Evolutionary conservation across 2,888 invertebrate species (phyloP).

Genomic region (Blastobasis lacticolella): DNA sequence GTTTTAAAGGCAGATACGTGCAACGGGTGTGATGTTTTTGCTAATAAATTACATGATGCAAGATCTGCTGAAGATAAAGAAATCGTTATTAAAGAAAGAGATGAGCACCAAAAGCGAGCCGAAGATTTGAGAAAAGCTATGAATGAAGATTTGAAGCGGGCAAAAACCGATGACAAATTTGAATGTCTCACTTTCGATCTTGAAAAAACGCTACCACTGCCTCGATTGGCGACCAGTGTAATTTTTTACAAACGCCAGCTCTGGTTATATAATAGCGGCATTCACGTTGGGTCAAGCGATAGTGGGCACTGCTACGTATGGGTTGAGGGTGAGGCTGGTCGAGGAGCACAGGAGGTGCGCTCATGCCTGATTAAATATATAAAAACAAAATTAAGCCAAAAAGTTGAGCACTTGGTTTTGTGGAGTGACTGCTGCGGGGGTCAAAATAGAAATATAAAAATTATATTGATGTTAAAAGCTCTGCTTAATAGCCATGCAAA

Average conservation of each 20-base stretch:
- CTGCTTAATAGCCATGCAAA: not conserved
- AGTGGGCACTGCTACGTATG: slow-evolving; percentile 9
- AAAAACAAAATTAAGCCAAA: not conserved
- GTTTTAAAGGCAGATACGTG: slow-evolving; percentile 8
- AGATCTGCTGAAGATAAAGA: slow-evolving; percentile 5
- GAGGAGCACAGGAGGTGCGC: slow-evolving; percentile 15
- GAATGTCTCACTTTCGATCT: slow-evolving; percentile 15
- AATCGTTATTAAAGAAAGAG: slow-evolving; percentile 4
- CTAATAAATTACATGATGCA: slow-evolving; percentile 5
- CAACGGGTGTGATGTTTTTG: slow-evolving; percentile 8
- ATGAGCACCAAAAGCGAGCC: slow-evolving; percentile 10
- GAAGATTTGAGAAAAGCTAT: slow-evolving; percentile 10
- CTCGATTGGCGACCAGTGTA: slow-evolving; percentile 13
- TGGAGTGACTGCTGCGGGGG: slow-evolving; percentile 9
- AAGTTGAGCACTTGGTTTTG: slow-evolving; percentile 3
- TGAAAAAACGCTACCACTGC: slow-evolving; percentile 14
- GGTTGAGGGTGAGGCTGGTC: slow-evolving; percentile 13
- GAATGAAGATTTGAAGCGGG: slow-evolving; percentile 11
- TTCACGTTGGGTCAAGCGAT: slow-evolving; percentile 10
- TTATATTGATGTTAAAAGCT: slow-evolving; percentile 2
- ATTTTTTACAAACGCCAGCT: slow-evolving; percentile 16
- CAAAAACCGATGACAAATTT: slow-evolving; percentile 8
- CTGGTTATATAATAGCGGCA: slow-evolving; percentile 14
- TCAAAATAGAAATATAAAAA: slow-evolving; percentile 5
- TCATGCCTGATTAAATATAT: slow-evolving; percentile 12